Evolutionary conservation across 1,140 invertebrate species (phyloP), one percentile per base, ranked within the genome.

Genomic region (Drosophila athabasca): DNA sequence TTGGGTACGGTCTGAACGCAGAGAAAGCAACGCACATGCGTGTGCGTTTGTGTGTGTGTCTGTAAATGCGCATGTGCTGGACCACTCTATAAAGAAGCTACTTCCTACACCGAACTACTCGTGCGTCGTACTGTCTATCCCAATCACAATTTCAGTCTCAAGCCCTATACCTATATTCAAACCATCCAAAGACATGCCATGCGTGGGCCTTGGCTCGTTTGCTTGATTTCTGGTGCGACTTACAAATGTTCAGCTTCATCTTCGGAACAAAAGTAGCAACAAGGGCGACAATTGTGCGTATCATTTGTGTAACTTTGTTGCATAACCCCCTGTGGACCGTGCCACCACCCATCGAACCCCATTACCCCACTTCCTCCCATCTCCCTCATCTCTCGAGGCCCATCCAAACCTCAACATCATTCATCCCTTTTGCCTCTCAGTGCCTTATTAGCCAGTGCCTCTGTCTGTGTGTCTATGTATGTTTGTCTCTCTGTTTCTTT

Each of bases 21-120:
- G 57, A 51, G 66, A 54, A 67, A 68, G 62, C 46, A 68, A 57
- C 64, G 66, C 62, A 58, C 45, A 60, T 59, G 60, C 72, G 62
- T 52, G 43, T 73, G 48, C 54, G 72, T 71, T 55, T 57, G 66
- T 65, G 64, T 58, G 65, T 53, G 54, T 75, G 62, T 58, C 44
- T 66, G 62, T 26, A 35, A 72, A 66, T 85, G 80, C 80, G 80
- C 80, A 84, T 84, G 80, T 80, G 67, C 67, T 72, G 54, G 62
- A 48, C 53, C 65, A 54, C 29, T 50, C 39, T 48, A 53, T 51
- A 39, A 39, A 13, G 11, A 39, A 39, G 35, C 13, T 39, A 4
- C 3, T 39, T 4, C 35, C 35, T 13, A 39, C 11, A 9, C 11
- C 35, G 11, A 13, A 11, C 35, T 39, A 13, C 4, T 5, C 35